Evolutionary conservation across 1,140 invertebrate genomes (phyloP).

Genomic region (Berghia stephanieae): DNA sequence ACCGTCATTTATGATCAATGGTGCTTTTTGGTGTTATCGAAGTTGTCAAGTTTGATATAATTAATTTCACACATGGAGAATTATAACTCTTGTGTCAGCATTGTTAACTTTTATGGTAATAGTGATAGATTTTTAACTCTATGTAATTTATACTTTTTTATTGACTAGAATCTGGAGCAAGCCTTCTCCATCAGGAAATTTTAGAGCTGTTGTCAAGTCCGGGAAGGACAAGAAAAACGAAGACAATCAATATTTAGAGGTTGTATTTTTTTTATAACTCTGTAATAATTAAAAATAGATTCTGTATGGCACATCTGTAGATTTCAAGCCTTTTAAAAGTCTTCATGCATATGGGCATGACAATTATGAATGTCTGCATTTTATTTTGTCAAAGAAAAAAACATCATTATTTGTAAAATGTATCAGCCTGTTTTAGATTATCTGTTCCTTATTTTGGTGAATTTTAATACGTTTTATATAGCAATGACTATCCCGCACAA

Average conservation of each 20-base stretch:
- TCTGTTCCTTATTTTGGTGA: no score
- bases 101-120: not conserved
- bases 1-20: no score
- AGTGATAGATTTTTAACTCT: no score
- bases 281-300: no score
- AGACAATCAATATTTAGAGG: constrained; percentile 64
- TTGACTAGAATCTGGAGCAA: constrained; percentile 55
- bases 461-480: no score
- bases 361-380: not conserved
- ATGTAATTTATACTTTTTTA: constrained; percentile 1
- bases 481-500: no score
- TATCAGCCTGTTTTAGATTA: no score
- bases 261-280: constrained; percentile 24
- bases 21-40: not conserved
- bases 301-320: no score
- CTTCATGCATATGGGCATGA: not conserved
- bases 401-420: constrained; percentile 8
- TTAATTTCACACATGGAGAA: not conserved
- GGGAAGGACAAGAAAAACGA: constrained; percentile 59
- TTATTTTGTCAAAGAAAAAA: constrained; percentile 7
- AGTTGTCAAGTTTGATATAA: not conserved
- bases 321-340: not conserved
- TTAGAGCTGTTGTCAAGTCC: constrained; percentile 50
- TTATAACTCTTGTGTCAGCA: not conserved
- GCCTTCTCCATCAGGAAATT: constrained; percentile 57